Evolutionary conservation across 2,797 vertebrate species (phyloP), one percentile per base, ranked within the genome.

Genomic region (Loris lydekkerianus): DNA sequence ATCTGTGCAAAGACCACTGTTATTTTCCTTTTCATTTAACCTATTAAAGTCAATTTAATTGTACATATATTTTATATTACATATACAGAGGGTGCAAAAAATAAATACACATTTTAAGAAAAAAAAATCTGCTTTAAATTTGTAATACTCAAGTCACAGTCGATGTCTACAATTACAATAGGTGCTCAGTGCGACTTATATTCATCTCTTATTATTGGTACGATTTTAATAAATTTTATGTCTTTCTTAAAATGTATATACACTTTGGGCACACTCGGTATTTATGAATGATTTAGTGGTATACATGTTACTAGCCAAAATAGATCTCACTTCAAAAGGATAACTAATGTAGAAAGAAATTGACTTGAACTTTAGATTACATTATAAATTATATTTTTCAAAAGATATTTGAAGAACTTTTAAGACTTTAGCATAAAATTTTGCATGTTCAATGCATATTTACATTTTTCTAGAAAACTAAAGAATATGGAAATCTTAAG

Each of bases 401-500:
- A 81, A 80, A 37, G 0, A 56, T 3, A 77, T 65, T 90, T 81
- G 11, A 83, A 77, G 72, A 92, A 70, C 18, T 46, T 53, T 56
- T 91, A 63, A 67, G 13, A 85, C 3, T 43, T 63, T 81, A 84
- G 4, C 20, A 87, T 11, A 90, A 90, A 49, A 80, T 40, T 87
- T 60, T 43, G 3, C 25, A 58, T 65, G 25, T 46, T 7, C 5
- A 70, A 46, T 65, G 40, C 34, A 89, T 89, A 69, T 20, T 70
- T 53, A 34, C 27, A 43, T 40, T 67, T 60, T 29, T 40, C 75
- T 69, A 40, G 11, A 60, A 96, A 77, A 60, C 5, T 82, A 85
- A 92, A 81, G 13, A 80, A 43, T 49, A 58, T 37, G 65, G 11
- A 67, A 83, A 92, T 69, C n/a, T 65, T 97, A n/a, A 81, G 29